phyloP scores from a whole-genome alignment of 2,888 invertebrate species.

The Temnothorax rugatulus region DNA sequence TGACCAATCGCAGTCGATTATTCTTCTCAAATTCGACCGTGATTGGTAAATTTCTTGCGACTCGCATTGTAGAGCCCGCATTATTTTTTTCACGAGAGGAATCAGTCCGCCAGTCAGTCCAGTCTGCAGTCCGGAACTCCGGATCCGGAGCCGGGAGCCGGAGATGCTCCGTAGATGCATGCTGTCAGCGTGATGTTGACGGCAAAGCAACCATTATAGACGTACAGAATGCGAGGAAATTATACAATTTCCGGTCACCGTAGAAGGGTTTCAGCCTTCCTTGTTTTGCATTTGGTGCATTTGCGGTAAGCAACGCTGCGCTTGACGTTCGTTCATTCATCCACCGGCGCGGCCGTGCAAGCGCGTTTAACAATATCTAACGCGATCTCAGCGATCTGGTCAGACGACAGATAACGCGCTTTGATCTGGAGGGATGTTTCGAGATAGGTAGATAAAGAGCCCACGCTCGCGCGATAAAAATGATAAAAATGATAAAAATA shows the following conservation, averaged over 20 bases:
- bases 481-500: not conserved
- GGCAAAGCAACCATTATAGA: conserved; percentile 40
- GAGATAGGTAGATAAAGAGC: not conserved
- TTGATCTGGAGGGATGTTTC: conserved; percentile 29
- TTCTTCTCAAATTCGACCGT: too few species aligned
- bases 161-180: not conserved
- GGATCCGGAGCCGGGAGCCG: not conserved
- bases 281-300: conserved; percentile 63
- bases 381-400: conserved; percentile 6
- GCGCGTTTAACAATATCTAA: conserved; percentile 54
- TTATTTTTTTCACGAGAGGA: not conserved
- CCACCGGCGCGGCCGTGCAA: conserved; percentile 33
- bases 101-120: not conserved
- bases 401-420: conserved; percentile 15
- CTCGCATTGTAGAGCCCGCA: too few species aligned
- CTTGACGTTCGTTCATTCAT: conserved; percentile 62
- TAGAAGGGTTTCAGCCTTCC: conserved; percentile 48
- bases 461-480: not conserved
- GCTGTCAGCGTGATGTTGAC: conserved; percentile 1
- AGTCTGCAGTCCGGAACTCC: too few species aligned
- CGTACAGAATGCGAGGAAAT: conserved; percentile 80
- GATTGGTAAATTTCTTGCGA: too few species aligned
- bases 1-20: too few species aligned
- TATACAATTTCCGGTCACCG: conserved; percentile 81
- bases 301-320: conserved; percentile 60